Conservation (phyloP, 2,888 invertebrate genomes). For the Graphium colonna region DNA sequence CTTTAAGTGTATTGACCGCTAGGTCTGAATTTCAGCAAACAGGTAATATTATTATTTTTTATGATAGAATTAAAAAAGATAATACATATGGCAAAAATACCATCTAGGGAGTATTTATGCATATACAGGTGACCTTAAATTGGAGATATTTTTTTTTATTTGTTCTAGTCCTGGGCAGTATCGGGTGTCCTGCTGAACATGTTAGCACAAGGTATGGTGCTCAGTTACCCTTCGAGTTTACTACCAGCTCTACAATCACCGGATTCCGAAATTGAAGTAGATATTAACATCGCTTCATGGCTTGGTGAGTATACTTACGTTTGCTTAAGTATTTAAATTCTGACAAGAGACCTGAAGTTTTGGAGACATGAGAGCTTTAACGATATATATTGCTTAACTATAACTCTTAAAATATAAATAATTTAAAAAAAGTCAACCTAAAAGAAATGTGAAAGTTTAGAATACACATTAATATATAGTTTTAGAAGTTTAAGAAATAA, state of each 20-base stretch:
- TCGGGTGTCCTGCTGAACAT: constrained; percentile 48
- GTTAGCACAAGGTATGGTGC: constrained; percentile 49
- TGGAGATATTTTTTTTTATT: background rate
- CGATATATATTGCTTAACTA: no score
- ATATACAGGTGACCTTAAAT: no score
- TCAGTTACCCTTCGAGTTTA: constrained; percentile 47
- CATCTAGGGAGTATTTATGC: no score
- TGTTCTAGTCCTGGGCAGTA: constrained; percentile 48
- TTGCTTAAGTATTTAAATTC: background rate
- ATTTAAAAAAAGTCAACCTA: no score
- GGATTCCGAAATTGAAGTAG: constrained; percentile 22
- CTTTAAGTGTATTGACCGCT: no score
- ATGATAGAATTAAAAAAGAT: background rate
- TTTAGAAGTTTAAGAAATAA: no score
- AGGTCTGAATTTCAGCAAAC: background rate
- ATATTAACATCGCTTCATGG: constrained; percentile 22
- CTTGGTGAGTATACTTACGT: constrained; percentile 12
- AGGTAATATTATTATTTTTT: background rate
- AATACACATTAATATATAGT: no score
- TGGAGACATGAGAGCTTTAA: no score
- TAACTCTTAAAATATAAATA: no score
- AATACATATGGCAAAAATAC: background rate
- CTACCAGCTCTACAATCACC: constrained; percentile 39
- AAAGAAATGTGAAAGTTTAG: no score
- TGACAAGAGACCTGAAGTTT: background rate